A percentile compares a stretch with the other conserved stretches of the same genome.
Conservation (phyloP, 2,888 invertebrate species). For the Protula sp. region DNA sequence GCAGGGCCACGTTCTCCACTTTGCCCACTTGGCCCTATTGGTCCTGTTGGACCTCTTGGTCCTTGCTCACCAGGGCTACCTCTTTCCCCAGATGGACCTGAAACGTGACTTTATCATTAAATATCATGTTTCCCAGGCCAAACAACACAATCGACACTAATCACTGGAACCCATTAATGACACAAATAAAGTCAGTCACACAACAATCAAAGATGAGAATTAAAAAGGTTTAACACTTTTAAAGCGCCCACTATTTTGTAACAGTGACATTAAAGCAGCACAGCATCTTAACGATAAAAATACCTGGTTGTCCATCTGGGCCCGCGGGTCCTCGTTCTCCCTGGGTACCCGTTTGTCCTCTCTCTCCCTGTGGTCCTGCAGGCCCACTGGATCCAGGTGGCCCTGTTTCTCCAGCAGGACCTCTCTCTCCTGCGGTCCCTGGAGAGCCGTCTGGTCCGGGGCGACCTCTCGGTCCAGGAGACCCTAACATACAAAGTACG, state of each 20-base stretch:
- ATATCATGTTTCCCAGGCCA: too few species aligned
- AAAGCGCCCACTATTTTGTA: too few species aligned
- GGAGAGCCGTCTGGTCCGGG: too few species aligned
- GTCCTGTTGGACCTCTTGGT: not conserved
- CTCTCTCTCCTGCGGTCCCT: not conserved
- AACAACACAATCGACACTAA: not conserved
- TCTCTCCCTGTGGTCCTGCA: constrained; percentile 7
- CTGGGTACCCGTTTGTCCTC: constrained; percentile 4
- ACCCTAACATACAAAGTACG: too few species aligned
- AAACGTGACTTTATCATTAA: too few species aligned
- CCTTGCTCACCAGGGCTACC: not conserved
- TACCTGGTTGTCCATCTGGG: constrained; percentile 1
- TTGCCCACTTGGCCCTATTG: not conserved
- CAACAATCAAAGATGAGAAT: too few species aligned
- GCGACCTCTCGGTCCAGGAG: too few species aligned
- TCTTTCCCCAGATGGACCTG: not conserved
- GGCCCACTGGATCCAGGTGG: constrained; percentile 4
- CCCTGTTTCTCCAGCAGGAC: constrained; percentile 10
- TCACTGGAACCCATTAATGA: not conserved
- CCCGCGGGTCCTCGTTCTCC: constrained; percentile 8
- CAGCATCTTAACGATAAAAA: too few species aligned
- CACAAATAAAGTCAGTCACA: not conserved
- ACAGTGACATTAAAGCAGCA: too few species aligned
- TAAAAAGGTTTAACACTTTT: too few species aligned
- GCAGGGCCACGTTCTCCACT: not conserved